phyloP scores from a whole-genome alignment of 2,113 vertebrate genomes.

The Lutjanus erythropterus region DNA sequence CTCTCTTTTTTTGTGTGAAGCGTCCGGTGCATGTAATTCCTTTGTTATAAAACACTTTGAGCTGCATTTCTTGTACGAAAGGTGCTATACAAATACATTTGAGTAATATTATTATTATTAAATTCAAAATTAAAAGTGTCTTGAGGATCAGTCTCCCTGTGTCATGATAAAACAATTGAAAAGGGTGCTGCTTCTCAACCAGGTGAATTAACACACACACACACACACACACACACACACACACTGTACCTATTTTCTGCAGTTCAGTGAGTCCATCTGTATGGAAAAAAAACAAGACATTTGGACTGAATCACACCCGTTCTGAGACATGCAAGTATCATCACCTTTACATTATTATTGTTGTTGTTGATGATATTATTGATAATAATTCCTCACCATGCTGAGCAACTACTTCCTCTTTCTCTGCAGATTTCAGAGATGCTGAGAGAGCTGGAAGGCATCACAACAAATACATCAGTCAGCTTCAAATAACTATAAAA shows the following conservation, averaged over 20 bases:
- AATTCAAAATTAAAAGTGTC: not conserved
- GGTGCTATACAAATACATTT: too few relatives aligned
- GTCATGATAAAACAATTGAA: too few relatives aligned
- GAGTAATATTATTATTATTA: not conserved
- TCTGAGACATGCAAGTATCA: not conserved
- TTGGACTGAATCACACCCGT: not conserved
- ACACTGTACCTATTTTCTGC: slow-evolving; percentile 72
- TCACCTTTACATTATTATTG: not conserved
- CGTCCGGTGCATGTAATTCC: too few relatives aligned
- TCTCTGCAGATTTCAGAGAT: slow-evolving; percentile 71
- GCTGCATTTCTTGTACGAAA: too few relatives aligned
- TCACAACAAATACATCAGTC: slow-evolving; percentile 22
- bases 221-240: not conserved
- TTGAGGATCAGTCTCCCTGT: too few relatives aligned
- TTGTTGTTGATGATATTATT: not conserved
- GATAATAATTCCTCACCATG: slow-evolving; percentile 62
- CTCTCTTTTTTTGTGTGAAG: too few relatives aligned
- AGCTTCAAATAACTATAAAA: not conserved
- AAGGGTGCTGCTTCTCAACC: too few relatives aligned
- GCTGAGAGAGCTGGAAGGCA: slow-evolving; percentile 69
- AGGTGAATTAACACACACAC: not conserved
- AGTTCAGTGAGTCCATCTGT: slow-evolving; percentile 65
- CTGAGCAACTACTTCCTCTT: slow-evolving; percentile 41
- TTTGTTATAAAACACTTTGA: too few relatives aligned
- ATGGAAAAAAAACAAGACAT: not conserved